These are phyloP conservation scores for Alcedo quadribrachys DNA, from an alignment of 2,797 vertebrate genomes.

Conservation along the genomic window DNA sequence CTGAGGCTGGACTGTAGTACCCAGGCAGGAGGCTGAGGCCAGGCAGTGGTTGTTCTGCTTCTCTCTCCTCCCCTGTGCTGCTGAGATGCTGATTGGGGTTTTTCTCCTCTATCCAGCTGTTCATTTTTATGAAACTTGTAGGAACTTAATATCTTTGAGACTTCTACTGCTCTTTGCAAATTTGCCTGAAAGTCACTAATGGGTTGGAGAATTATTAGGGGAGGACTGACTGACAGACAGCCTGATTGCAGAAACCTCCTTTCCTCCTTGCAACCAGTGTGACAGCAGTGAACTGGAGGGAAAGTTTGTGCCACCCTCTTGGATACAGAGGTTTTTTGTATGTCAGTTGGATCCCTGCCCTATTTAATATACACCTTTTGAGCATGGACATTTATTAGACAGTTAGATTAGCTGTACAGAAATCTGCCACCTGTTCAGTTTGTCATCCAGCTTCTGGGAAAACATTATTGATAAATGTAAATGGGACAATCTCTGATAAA, in stretches of 20 bases:
- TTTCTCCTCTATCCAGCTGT: conserved; percentile 1
- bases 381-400: not conserved
- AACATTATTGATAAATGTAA: not conserved
- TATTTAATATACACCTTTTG: not conserved
- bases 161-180: not conserved
- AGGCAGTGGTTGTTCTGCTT: not conserved
- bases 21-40: accelerated
- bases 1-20: accelerated
- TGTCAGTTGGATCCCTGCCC: not conserved
- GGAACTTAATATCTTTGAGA: conserved; percentile 34
- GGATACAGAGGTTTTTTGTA: not conserved
- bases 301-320: not conserved
- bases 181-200: not conserved
- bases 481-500: not conserved
- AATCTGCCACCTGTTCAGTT: not conserved
- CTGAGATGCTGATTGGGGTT: not conserved
- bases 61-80: not conserved
- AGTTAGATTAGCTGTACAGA: not conserved
- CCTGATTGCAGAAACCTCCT: not conserved
- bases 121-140: conserved; percentile 15
- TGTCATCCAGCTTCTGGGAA: not conserved
- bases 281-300: not conserved
- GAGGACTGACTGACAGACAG: conserved; percentile 9
- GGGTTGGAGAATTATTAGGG: not conserved
- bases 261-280: not conserved